Conservation (phyloP, 2,797 vertebrate species). For the Labroides dimidiatus region DNA sequence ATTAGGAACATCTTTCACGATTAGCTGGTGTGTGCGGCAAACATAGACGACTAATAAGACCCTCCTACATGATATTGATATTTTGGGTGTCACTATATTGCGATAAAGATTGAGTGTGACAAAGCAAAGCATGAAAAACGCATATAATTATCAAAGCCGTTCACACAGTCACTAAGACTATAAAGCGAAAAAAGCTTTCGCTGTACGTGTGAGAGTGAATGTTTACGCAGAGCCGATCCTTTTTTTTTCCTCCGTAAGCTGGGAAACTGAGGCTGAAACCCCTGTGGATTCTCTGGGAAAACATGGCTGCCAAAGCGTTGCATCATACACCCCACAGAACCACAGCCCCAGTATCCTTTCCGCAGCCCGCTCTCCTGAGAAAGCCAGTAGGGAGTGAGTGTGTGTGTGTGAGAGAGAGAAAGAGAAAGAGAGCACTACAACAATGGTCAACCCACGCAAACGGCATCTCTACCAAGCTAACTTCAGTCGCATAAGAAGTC, state of each 20-base stretch:
- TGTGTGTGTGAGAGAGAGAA: constrained; percentile 14
- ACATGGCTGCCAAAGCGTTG: constrained; percentile 77
- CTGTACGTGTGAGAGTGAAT: constrained; percentile 29
- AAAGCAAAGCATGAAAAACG: constrained; percentile 48
- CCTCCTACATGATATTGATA: constrained; percentile 61
- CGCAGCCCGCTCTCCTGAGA: constrained; percentile 57
- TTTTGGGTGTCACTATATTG: constrained; percentile 19
- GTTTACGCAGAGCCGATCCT: constrained; percentile 51
- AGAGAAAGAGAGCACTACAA: constrained; percentile 36
- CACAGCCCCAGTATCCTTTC: constrained; percentile 69
- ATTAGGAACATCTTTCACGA: constrained; percentile 61
- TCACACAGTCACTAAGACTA: constrained; percentile 20
- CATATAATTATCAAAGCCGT: constrained; percentile 47
- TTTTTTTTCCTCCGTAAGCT: constrained; percentile 47
- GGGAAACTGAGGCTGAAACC: constrained; percentile 56
- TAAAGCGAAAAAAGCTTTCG: constrained; percentile 42
- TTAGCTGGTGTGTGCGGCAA: constrained; percentile 51
- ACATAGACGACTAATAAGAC: constrained; percentile 61
- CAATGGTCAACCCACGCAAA: constrained; percentile 70
- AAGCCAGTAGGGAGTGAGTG: constrained; percentile 28
- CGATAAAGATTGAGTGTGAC: constrained; percentile 55
- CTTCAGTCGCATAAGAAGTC: constrained; percentile 73
- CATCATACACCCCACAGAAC: constrained; percentile 76
- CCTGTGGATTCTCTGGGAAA: constrained; percentile 74
- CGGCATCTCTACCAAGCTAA: constrained; percentile 64